These are phyloP conservation scores for Pteropus rufus DNA, from an alignment of 2,797 vertebrate species.

Conservation along the genomic window DNA sequence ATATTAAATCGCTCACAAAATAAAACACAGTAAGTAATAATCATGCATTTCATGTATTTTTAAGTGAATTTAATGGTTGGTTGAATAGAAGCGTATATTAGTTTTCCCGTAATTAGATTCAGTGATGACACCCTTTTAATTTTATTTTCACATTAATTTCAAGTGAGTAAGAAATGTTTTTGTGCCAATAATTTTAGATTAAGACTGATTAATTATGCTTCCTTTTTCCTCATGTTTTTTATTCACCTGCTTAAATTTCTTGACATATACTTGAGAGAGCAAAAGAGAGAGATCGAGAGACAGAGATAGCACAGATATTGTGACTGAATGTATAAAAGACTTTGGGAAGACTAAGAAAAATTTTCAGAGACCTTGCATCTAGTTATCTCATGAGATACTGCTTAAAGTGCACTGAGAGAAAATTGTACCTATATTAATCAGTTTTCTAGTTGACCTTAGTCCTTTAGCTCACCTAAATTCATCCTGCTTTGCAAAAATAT, in stretches of 20 bases:
- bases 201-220: conserved; percentile 17
- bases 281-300: not conserved
- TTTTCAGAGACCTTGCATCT: not conserved
- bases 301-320: not conserved
- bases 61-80: conserved; percentile 20
- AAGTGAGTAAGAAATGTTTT: conserved; percentile 37
- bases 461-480: not conserved
- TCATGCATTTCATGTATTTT: conserved; percentile 48
- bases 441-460: not conserved
- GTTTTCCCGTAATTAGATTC: conserved; percentile 34
- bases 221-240: not conserved
- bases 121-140: conserved; percentile 10
- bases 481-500: not conserved
- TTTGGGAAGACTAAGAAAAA: not conserved
- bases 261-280: not conserved
- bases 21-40: conserved; percentile 46
- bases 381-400: not conserved
- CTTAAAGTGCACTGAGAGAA: not conserved
- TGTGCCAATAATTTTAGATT: conserved; percentile 40
- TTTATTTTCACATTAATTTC: conserved; percentile 54
- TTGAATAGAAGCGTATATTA: conserved; percentile 26
- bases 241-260: not conserved
- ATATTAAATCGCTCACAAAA: conserved; percentile 46
- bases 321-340: not conserved
- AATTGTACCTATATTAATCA: not conserved